These are phyloP conservation scores for Dynastes maya DNA, from an alignment of 2,888 invertebrate genomes.

Conservation along the genomic window DNA sequence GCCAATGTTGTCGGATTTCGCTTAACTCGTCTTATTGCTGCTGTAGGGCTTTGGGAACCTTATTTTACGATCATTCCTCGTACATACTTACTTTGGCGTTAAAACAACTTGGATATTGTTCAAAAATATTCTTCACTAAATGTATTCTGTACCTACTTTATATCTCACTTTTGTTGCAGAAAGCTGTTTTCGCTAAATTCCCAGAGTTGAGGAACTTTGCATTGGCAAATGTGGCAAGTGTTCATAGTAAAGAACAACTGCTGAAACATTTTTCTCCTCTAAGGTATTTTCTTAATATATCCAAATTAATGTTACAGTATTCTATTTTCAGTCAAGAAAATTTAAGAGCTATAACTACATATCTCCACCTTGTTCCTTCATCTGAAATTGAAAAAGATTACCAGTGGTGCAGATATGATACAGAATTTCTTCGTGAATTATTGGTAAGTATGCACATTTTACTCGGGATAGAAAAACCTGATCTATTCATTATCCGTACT, in stretches of 20 bases:
- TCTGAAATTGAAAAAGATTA: conserved; percentile 78
- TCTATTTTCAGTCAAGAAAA: conserved; percentile 78
- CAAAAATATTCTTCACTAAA: too few relatives aligned
- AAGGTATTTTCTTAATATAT: conserved; percentile 71
- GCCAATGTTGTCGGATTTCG: too few relatives aligned
- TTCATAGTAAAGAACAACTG: conserved; percentile 91
- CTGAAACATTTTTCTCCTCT: conserved; percentile 88
- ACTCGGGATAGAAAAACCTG: too few relatives aligned
- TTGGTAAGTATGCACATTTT: conserved; percentile 75
- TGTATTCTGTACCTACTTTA: background rate
- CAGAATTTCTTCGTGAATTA: conserved; percentile 87
- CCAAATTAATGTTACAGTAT: background rate
- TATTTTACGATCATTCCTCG: too few relatives aligned
- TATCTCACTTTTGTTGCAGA: conserved; percentile 73
- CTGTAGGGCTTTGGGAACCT: too few relatives aligned
- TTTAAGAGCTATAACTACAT: conserved; percentile 88
- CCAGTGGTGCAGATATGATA: conserved; percentile 86
- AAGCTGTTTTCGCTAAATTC: conserved; percentile 94
- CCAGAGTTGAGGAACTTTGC: conserved; percentile 89
- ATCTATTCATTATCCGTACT: too few relatives aligned
- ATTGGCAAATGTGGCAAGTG: conserved; percentile 93
- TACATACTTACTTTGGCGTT: too few relatives aligned
- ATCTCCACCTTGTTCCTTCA: conserved; percentile 88
- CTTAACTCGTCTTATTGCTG: too few relatives aligned
- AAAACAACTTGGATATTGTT: background rate